These are phyloP conservation scores for Scatophagus argus DNA, from an alignment of 2,113 vertebrate species.

Conservation along the genomic window DNA sequence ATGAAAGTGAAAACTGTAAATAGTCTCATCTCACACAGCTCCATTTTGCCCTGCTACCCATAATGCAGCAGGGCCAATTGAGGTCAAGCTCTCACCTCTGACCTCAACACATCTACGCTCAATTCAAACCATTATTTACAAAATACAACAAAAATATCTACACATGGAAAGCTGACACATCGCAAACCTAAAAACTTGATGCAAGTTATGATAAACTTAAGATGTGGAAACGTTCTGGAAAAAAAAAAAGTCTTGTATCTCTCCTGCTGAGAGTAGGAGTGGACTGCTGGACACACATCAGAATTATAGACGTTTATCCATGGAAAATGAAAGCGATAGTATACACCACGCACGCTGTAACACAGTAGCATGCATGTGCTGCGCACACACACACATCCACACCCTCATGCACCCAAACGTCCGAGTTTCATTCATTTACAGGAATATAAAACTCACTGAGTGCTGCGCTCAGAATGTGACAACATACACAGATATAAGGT, in stretches of 20 bases:
- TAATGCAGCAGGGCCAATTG: conserved; percentile 32
- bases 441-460: conserved; percentile 69
- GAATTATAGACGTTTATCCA: conserved; percentile 41
- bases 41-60: conserved; percentile 31
- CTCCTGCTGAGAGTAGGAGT: conserved; percentile 26
- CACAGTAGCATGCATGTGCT: conserved; percentile 75
- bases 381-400: conserved; percentile 29
- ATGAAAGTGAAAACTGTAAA: conserved; percentile 81
- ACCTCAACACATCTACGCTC: conserved; percentile 84
- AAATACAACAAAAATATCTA: conserved; percentile 94
- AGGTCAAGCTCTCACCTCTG: conserved; percentile 60
- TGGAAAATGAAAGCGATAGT: conserved; percentile 52
- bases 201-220: conserved; percentile 98
- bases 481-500: conserved; percentile 67
- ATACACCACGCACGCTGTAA: conserved; percentile 62
- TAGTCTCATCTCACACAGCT: conserved; percentile 81
- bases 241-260: conserved; percentile 22
- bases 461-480: conserved; percentile 63
- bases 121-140: conserved; percentile 90
- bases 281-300: conserved; percentile 46
- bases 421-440: conserved; percentile 61
- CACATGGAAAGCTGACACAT: conserved; percentile 89
- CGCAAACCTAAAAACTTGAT: conserved; percentile 98
- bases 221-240: conserved; percentile 88
- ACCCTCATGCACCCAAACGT: conserved; percentile 41